phyloP scores from a whole-genome alignment of 2,888 invertebrate species.

The Volucella inanis region DNA sequence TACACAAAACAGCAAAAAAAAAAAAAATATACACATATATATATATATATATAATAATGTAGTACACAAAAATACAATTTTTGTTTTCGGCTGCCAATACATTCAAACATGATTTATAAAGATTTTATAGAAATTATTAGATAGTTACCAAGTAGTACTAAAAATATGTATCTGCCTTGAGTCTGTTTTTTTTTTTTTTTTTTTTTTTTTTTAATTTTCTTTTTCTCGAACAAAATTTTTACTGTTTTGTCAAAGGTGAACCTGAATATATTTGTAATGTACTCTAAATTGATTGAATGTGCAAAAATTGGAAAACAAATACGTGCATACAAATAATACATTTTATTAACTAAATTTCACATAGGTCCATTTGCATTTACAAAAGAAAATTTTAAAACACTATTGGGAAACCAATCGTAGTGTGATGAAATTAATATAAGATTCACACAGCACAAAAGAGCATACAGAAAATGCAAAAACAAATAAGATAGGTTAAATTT shows the following conservation, averaged over 20 bases:
- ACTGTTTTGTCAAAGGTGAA: conserved; percentile 61
- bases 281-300: conserved; percentile 40
- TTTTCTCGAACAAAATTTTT: conserved; percentile 40
- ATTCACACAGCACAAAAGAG: neutral
- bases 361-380: conserved; percentile 69
- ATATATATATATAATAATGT: no score
- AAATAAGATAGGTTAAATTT: no score
- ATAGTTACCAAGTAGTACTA: conserved; percentile 29
- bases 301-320: conserved; percentile 41
- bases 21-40: no score
- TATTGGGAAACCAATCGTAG: neutral
- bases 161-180: conserved; percentile 37
- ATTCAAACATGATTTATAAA: conserved; percentile 27
- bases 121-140: conserved; percentile 8
- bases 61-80: conserved; percentile 20
- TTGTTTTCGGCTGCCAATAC: conserved; percentile 25
- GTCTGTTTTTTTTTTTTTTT: conserved; percentile 12
- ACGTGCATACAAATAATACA: conserved; percentile 62
- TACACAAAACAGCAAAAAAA: conserved; percentile 70
- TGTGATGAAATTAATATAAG: conserved; percentile 1
- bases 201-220: conserved; percentile 4
- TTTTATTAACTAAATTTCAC: conserved; percentile 45
- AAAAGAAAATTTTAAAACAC: conserved; percentile 3
- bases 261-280: conserved; percentile 44
- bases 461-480: no score